These are phyloP conservation scores for Melieria picta DNA, from an alignment of 2,888 invertebrate genomes.

Conservation along the genomic window DNA sequence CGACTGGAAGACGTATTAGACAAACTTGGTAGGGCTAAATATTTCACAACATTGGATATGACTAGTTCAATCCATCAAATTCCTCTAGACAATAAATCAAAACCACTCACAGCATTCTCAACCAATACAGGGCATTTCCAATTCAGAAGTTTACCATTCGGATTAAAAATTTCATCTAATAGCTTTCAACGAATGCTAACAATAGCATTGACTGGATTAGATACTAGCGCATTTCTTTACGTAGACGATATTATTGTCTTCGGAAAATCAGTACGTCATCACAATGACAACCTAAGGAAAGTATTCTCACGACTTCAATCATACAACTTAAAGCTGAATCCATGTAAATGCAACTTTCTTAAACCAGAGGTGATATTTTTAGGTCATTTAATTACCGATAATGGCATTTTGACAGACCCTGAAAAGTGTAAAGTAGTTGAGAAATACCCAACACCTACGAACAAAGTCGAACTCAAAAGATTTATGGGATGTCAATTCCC, in stretches of 20 bases:
- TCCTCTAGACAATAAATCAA: slow-evolving; percentile 25
- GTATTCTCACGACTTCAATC: slow-evolving; percentile 29
- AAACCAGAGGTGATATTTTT: slow-evolving; percentile 42
- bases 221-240: slow-evolving; percentile 9
- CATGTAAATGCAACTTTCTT: slow-evolving; percentile 1
- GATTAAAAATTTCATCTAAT: slow-evolving; percentile 38
- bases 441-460: slow-evolving; percentile 45
- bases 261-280: slow-evolving; percentile 35
- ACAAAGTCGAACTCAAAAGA: slow-evolving; percentile 39
- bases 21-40: slow-evolving; percentile 34
- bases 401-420: slow-evolving; percentile 44
- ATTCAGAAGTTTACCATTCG: slow-evolving; percentile 41
- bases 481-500: no score
- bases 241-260: slow-evolving; percentile 42
- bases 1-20: no score
- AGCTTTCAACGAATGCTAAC: slow-evolving; percentile 42
- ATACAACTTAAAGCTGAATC: slow-evolving; percentile 38
- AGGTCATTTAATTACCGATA: slow-evolving; percentile 40
- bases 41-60: slow-evolving; percentile 29
- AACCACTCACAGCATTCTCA: slow-evolving; percentile 38
- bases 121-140: slow-evolving; percentile 38
- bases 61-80: no score
- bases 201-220: slow-evolving; percentile 37
- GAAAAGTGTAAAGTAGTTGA: slow-evolving; percentile 41
- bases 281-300: slow-evolving; percentile 38